phyloP scores from a whole-genome alignment of 2,888 invertebrate species.

The Drosophila incognita region DNA sequence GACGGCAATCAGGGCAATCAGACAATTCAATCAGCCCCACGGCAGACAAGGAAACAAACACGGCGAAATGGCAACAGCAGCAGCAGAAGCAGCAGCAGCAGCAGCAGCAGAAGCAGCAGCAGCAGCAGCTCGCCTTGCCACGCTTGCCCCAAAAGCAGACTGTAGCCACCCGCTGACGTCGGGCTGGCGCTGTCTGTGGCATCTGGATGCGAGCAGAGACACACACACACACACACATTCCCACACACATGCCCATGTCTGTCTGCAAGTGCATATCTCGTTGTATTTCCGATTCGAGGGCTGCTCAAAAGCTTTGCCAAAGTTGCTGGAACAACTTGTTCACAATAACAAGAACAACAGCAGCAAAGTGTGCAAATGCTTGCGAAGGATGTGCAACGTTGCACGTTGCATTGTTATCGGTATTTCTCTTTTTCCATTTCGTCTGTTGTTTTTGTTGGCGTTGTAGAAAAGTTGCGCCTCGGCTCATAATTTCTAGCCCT shows the following conservation, averaged over 20 bases:
- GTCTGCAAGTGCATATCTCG: not conserved
- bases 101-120: not conserved
- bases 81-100: not conserved
- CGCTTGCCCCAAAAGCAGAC: not conserved
- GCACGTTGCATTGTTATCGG: slow-evolving; percentile 17
- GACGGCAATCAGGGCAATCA: slow-evolving; percentile 75
- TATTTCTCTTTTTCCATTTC: not conserved
- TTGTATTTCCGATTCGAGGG: slow-evolving; percentile 28
- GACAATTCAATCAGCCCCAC: slow-evolving; percentile 72
- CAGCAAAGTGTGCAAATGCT: slow-evolving; percentile 40
- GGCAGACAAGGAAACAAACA: slow-evolving; percentile 18
- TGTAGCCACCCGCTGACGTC: slow-evolving; percentile 11
- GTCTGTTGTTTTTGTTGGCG: slow-evolving; percentile 13
- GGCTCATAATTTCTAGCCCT: slow-evolving; percentile 64
- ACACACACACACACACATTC: not conserved
- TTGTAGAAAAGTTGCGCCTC: slow-evolving; percentile 56
- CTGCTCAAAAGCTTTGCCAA: slow-evolving; percentile 29
- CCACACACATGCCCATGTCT: not conserved
- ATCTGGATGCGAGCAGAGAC: not conserved
- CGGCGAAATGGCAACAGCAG: slow-evolving; percentile 24
- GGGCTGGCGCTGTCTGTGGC: slow-evolving; percentile 13
- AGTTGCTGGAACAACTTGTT: slow-evolving; percentile 50
- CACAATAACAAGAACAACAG: slow-evolving; percentile 41
- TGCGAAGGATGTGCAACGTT: slow-evolving; percentile 12
- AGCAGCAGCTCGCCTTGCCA: not conserved